Evolutionary conservation across 1,140 invertebrate species (phyloP), one percentile per base, ranked within the genome.

Genomic region (Calycopis cecrops): DNA sequence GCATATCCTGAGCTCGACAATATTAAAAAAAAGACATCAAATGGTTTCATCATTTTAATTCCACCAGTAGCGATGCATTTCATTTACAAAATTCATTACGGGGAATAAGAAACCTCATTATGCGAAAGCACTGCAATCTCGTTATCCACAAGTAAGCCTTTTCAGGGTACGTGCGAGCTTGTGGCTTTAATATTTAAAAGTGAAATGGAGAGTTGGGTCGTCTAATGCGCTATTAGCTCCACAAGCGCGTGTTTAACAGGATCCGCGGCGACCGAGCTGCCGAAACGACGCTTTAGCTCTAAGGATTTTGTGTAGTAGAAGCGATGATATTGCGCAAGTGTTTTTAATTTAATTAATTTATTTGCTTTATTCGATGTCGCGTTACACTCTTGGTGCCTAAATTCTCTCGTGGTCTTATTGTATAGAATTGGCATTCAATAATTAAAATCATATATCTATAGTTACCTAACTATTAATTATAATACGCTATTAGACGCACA

Each of bases 81-180:
- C 6, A 28, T 28, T 28, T 40, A 12, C 14, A 69, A 69, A 61
- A 67, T 61, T 77, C 71, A 70, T 76, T 74, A 74, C 60, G 35
- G 60, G 59, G 55, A 57, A 62, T 68, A 67, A 70, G 67, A 67
- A 73, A 71, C 67, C 66, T 75, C 69, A 73, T 75, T 75, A 73
- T 74, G 64, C 63, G 61, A 60, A 59, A 57, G 65, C 57, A 40
- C 60, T 59, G 62, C 57, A 54, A 73, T 69, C 69, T 76, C 67
- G 72, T 75, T 78, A 73, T 65, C 66, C 64, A 63, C 69, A 73
- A 71, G 71, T 75, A 77, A 77, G 75, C 48, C 71, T 77, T 73
- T 73, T 67, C 59, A 68, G 65, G 17, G 60, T 58, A 54, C 28
- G 48, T 50, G 48, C 48, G 35, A 50, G 35, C 48, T n/a, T n/a